These are phyloP conservation scores for Zosterops borbonicus DNA, from an alignment of 2,113 vertebrate species.

Conservation along the genomic window DNA sequence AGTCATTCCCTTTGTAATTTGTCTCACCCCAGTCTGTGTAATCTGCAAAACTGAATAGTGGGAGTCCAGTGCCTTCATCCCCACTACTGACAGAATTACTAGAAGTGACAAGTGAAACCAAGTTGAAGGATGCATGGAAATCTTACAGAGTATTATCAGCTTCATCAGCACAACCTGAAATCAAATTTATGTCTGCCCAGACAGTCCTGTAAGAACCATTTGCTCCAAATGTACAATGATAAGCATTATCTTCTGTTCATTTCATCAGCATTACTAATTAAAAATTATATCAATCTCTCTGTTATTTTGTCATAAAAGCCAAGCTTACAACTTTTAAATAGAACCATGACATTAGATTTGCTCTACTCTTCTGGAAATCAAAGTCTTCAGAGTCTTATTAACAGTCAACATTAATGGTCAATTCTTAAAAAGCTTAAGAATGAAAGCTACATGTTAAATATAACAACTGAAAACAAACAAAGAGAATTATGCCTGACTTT, in stretches of 20 bases:
- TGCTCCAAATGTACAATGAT: background rate
- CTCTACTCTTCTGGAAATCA: background rate
- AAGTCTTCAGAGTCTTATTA: background rate
- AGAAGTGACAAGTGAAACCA: background rate
- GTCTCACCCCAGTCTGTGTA: background rate
- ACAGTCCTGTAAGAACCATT: background rate
- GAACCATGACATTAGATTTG: background rate
- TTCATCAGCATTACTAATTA: background rate
- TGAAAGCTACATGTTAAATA: background rate
- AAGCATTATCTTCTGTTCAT: background rate
- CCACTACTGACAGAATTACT: background rate
- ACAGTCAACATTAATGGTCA: background rate
- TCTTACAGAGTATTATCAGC: background rate
- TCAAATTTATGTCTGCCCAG: background rate
- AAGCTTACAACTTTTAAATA: background rate
- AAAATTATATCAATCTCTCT: background rate
- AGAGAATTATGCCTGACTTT: background rate
- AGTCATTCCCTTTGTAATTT: background rate
- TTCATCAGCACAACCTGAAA: background rate
- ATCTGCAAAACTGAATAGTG: background rate
- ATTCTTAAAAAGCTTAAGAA: background rate
- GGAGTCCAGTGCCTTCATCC: background rate
- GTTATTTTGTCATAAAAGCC: background rate
- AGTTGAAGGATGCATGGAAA: background rate
- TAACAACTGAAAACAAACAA: background rate